Evolutionary conservation across 2,113 vertebrate genomes (phyloP).

Genomic region (rat (Rattus norvegicus)): GRCr8 NC_086039.1:124580001-124580500

Average conservation of each 20-base stretch:
- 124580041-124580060: constrained; percentile 14
- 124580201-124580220: background rate
- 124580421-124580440: background rate
- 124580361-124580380: background rate
- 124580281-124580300: background rate
- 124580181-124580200: background rate
- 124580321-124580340: background rate
- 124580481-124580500: background rate
- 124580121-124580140: background rate
- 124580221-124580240: background rate
- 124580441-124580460: background rate
- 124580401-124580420: background rate
- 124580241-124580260: background rate
- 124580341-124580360: background rate
- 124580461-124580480: background rate
- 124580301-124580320: background rate
- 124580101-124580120: background rate
- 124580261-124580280: background rate
- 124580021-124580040: constrained; percentile 27
- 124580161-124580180: background rate
- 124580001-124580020: constrained; percentile 57
- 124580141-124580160: constrained; percentile 10
- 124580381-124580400: background rate
- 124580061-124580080: background rate
- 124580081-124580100: constrained; percentile 2